Evolutionary conservation across 2,113 vertebrate species (phyloP).

Genomic region (Raja brachyura): DNA sequence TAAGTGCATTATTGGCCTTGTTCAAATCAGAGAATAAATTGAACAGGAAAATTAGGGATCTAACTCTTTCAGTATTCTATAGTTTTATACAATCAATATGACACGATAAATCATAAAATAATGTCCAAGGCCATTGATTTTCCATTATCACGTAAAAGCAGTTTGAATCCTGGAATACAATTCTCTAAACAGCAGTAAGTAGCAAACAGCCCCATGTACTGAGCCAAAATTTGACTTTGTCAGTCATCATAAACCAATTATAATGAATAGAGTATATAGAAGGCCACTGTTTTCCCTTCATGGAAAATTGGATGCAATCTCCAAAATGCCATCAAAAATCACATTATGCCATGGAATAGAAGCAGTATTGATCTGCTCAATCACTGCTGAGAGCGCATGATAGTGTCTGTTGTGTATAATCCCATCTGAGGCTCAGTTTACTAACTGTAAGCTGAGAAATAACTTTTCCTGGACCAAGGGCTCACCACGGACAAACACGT

Average conservation of each 20-base stretch:
- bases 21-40: not conserved
- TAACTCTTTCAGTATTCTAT: slow-evolving; percentile 2
- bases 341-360: not conserved
- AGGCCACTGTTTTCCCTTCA: not conserved
- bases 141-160: not conserved
- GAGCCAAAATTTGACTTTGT: not conserved
- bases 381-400: not conserved
- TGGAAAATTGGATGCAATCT: slow-evolving; percentile 11
- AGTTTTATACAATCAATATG: not conserved
- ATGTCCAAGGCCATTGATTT: slow-evolving; percentile 11
- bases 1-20: not conserved
- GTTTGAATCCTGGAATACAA: not conserved
- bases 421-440: not conserved
- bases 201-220: not conserved
- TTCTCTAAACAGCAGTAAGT: not conserved
- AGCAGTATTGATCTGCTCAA: not conserved
- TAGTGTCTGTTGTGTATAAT: not conserved
- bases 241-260: not conserved
- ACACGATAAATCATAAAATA: slow-evolving; percentile 11
- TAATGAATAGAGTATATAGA: not conserved
- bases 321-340: not conserved
- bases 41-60: not conserved
- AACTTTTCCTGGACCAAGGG: not conserved
- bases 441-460: not conserved
- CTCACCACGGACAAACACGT: too few species aligned